phyloP scores from a whole-genome alignment of 2,888 invertebrate genomes.

The Oligia fasciuncula region DNA sequence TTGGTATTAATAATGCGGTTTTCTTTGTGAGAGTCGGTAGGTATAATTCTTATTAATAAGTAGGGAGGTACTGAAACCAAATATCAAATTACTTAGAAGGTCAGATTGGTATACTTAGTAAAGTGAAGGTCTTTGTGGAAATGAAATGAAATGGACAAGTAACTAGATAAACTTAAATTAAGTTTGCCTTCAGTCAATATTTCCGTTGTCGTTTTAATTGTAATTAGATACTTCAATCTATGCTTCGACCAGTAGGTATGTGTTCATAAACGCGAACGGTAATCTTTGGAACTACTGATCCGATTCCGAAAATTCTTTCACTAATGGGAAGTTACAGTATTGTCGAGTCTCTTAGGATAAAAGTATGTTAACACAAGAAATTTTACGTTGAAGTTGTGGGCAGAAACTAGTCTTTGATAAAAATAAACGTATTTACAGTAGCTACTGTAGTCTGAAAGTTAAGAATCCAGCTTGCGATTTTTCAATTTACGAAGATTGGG shows the following conservation, averaged over 20 bases:
- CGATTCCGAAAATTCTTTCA: too few relatives aligned
- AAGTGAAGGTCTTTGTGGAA: not conserved
- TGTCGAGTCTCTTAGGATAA: too few relatives aligned
- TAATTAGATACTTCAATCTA: too few relatives aligned
- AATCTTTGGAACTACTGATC: too few relatives aligned
- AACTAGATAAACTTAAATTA: not conserved
- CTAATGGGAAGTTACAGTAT: too few relatives aligned
- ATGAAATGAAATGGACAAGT: not conserved
- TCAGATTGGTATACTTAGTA: not conserved
- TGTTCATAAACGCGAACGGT: too few relatives aligned
- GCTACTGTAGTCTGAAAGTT: too few relatives aligned
- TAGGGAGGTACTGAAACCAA: not conserved
- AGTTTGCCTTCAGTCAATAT: not conserved
- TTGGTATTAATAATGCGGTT: slow-evolving; percentile 19
- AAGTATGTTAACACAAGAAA: too few relatives aligned
- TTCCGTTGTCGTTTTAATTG: not conserved
- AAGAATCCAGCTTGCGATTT: not conserved
- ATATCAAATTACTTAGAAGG: not conserved
- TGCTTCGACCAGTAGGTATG: too few relatives aligned
- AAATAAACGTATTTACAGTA: too few relatives aligned
- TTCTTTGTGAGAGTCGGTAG: not conserved
- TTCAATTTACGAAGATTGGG: not conserved
- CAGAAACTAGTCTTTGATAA: too few relatives aligned
- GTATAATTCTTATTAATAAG: not conserved
- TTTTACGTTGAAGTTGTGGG: too few relatives aligned